Conservation (phyloP, 2,888 invertebrate genomes). For the Scaptomyza polygonia region DNA sequence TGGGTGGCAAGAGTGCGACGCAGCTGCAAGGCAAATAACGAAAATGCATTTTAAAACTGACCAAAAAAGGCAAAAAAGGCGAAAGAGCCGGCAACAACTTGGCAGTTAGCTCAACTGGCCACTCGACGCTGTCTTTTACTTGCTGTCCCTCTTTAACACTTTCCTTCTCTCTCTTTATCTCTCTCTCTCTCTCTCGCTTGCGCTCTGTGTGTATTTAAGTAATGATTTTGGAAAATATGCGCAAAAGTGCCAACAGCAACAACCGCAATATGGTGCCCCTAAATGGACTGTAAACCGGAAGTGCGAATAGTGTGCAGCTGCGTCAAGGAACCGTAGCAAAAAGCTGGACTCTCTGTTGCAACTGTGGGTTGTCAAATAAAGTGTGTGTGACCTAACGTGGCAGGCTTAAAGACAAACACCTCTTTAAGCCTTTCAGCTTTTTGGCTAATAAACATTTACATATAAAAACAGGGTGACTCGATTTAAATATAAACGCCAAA, state of each 20-base stretch:
- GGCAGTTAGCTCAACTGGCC: constrained; percentile 57
- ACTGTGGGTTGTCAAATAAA: constrained; percentile 46
- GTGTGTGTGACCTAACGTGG: constrained; percentile 51
- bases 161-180: background rate
- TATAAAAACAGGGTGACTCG: constrained; percentile 13
- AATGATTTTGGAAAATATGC: constrained; percentile 81
- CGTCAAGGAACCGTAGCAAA: constrained; percentile 27
- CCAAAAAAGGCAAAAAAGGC: constrained; percentile 56
- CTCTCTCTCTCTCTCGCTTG: background rate
- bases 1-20: constrained; percentile 51
- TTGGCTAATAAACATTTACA: constrained; percentile 63
- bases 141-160: background rate
- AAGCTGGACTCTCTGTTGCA: constrained; percentile 25
- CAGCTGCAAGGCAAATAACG: constrained; percentile 83
- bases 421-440: constrained; percentile 54
- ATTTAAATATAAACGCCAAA: constrained; percentile 55
- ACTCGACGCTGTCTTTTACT: constrained; percentile 40
- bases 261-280: constrained; percentile 78
- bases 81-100: constrained; percentile 38
- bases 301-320: constrained; percentile 77
- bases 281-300: constrained; percentile 80
- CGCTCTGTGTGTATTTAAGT: constrained; percentile 70
- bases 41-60: constrained; percentile 82
- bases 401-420: constrained; percentile 35
- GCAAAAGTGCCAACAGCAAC: constrained; percentile 80